Percentiles rank a stretch among this genome's conserved stretches.
Conservation (phyloP, 2,888 invertebrate species). For the Hemistola chrysoprasaria region DNA sequence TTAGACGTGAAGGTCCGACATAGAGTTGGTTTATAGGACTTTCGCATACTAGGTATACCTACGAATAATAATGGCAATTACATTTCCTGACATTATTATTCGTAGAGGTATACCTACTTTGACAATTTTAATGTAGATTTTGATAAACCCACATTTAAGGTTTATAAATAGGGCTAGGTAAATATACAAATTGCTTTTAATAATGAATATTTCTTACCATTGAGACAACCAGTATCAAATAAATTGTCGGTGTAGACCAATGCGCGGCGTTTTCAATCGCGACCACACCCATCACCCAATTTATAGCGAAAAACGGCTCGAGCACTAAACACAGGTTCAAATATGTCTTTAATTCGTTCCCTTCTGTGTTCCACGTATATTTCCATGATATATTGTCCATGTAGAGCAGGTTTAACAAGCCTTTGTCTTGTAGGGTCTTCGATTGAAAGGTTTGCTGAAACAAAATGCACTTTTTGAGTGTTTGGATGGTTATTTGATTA, state of each 20-base stretch:
- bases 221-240: constrained; percentile 78
- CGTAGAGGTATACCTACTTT: too few species aligned
- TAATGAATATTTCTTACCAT: constrained; percentile 84
- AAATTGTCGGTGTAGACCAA: constrained; percentile 83
- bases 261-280: constrained; percentile 86
- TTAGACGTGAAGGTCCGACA: too few species aligned
- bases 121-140: too few species aligned
- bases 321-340: constrained; percentile 84
- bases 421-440: constrained; percentile 57
- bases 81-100: too few species aligned
- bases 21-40: too few species aligned
- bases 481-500: constrained; percentile 3
- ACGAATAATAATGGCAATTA: too few species aligned
- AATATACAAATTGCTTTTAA: too few species aligned
- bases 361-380: constrained; percentile 73
- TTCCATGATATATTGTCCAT: constrained; percentile 75
- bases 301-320: constrained; percentile 86
- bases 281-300: constrained; percentile 89
- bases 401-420: constrained; percentile 62
- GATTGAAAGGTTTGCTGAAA: constrained; percentile 36
- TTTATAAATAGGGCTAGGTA: too few species aligned
- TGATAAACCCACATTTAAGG: too few species aligned
- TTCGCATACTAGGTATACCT: too few species aligned
- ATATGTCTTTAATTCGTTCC: constrained; percentile 82
- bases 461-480: not conserved